Conservation (phyloP, 2,797 vertebrate genomes). For the Sebastes umbrosus region DNA sequence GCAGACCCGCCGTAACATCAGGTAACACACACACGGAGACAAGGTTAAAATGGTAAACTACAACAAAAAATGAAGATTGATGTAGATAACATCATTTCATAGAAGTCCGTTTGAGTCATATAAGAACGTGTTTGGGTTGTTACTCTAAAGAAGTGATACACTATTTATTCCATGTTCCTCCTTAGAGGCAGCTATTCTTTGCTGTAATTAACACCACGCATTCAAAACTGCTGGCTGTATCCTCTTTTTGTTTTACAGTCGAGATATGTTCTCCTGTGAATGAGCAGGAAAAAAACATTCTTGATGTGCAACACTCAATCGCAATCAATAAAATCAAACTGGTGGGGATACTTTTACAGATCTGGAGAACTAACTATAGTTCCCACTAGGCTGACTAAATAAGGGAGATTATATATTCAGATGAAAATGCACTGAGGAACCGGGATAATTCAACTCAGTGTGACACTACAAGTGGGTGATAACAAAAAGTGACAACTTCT, state of each 20-base stretch:
- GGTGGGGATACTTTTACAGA: conserved; percentile 20
- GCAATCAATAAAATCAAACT: conserved; percentile 45
- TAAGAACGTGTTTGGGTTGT: neutral
- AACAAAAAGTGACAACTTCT: conserved; percentile 40
- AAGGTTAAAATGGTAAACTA: neutral
- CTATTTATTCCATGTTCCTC: conserved; percentile 16
- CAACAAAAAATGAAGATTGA: neutral
- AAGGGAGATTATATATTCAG: conserved; percentile 43
- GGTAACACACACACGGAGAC: neutral
- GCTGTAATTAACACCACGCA: conserved; percentile 12
- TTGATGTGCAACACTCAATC: conserved; percentile 42
- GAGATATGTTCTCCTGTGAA: conserved; percentile 40
- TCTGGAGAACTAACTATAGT: conserved; percentile 25
- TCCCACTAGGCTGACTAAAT: conserved; percentile 26
- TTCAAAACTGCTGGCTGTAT: conserved; percentile 7
- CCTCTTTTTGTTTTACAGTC: conserved; percentile 28
- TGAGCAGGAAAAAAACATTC: neutral
- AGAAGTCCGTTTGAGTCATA: neutral
- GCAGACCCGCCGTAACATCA: neutral
- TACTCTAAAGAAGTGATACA: conserved; percentile 2
- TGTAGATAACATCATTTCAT: neutral
- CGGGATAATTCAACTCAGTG: conserved; percentile 20
- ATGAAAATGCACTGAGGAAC: conserved; percentile 23
- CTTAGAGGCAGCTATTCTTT: conserved; percentile 15
- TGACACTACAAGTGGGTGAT: conserved; percentile 45